Conservation (phyloP, 2,113 vertebrate genomes). For the Pyrgilauda ruficollis region DNA sequence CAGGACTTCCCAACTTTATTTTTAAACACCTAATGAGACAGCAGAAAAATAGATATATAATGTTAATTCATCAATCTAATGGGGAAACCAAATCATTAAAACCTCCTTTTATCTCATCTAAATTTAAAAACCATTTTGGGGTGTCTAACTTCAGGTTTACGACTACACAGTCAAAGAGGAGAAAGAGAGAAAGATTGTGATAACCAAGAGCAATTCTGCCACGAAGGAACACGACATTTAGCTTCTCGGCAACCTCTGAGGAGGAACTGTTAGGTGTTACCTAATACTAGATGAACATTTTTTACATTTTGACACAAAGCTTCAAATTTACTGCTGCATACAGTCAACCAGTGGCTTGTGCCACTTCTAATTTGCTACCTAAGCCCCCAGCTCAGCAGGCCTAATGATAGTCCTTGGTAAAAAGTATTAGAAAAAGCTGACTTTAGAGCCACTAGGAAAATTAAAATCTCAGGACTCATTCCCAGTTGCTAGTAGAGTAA, state of each 20-base stretch:
- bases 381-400: background rate
- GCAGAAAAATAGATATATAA: background rate
- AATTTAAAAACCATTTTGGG: background rate
- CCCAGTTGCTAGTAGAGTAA: constrained; percentile 10
- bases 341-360: background rate
- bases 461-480: constrained; percentile 1
- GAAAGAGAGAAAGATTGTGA: background rate
- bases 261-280: background rate
- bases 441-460: background rate
- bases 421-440: background rate
- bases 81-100: background rate
- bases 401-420: background rate
- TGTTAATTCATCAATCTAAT: background rate
- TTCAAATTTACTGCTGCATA: background rate
- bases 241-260: background rate
- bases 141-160: background rate
- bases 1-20: background rate
- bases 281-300: background rate
- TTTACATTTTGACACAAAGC: background rate
- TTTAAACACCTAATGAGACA: background rate
- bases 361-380: background rate
- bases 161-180: background rate
- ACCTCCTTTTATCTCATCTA: background rate
- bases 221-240: background rate
- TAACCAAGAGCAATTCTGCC: background rate